A percentile compares a stretch with the other conserved stretches of the same genome.
phyloP scores from a whole-genome alignment of 2,888 invertebrate genomes.

The Agonopterix subpropinquella region DNA sequence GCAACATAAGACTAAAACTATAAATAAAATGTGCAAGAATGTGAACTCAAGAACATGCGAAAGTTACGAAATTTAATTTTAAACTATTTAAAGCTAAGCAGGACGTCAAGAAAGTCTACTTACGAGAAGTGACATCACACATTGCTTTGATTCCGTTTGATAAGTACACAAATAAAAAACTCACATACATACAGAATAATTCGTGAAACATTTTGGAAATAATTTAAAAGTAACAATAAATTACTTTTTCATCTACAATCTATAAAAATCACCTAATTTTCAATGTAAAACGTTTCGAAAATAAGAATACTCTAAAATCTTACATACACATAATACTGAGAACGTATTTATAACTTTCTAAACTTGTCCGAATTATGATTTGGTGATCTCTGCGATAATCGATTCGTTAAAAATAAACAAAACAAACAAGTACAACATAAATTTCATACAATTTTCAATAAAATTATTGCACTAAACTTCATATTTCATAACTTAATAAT shows the following conservation, averaged over 20 bases:
- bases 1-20: too few species aligned
- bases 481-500: slow-evolving; percentile 68
- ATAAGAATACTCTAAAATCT: slow-evolving; percentile 58
- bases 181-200: slow-evolving; percentile 37
- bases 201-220: slow-evolving; percentile 64
- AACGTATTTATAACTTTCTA: slow-evolving; percentile 43
- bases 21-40: too few species aligned
- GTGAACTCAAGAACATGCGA: slow-evolving; percentile 16
- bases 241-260: slow-evolving; percentile 61
- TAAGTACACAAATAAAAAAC: slow-evolving; percentile 31
- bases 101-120: slow-evolving; percentile 56
- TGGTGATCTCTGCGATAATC: slow-evolving; percentile 36
- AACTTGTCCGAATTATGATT: slow-evolving; percentile 47
- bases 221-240: slow-evolving; percentile 72
- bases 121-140: slow-evolving; percentile 41
- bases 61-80: slow-evolving; percentile 29
- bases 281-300: slow-evolving; percentile 56
- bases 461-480: slow-evolving; percentile 73
- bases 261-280: slow-evolving; percentile 64
- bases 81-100: slow-evolving; percentile 69
- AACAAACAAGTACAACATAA: slow-evolving; percentile 59
- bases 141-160: slow-evolving; percentile 33
- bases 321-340: slow-evolving; percentile 70
- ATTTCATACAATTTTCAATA: slow-evolving; percentile 70
- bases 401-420: slow-evolving; percentile 56